These are phyloP conservation scores for Drusus annulatus DNA, from an alignment of 1,140 invertebrate species.

Conservation along the genomic window DNA sequence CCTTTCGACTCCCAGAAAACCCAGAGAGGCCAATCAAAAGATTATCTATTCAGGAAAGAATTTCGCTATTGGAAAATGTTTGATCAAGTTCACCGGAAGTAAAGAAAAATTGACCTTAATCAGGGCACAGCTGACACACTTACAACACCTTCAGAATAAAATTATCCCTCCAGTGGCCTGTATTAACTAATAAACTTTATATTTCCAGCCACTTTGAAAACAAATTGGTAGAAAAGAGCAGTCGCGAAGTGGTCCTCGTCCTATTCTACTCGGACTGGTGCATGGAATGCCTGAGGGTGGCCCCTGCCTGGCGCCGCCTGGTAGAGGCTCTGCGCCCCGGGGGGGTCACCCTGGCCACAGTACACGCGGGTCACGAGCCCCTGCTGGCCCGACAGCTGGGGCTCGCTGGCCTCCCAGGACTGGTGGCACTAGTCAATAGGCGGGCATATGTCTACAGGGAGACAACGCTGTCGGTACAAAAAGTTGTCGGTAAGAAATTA, in stretches of 20 bases:
- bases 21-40: no score
- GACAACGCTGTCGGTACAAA: conserved; percentile 81
- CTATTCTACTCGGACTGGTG: conserved; percentile 96
- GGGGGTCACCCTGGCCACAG: conserved; percentile 81
- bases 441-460: conserved; percentile 87
- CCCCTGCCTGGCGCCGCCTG: conserved; percentile 85
- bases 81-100: no score
- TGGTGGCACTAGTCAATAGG: conserved; percentile 88
- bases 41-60: no score
- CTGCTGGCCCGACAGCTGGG: conserved; percentile 83
- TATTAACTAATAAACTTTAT: no score
- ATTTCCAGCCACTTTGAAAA: conserved; percentile 87
- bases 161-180: no score
- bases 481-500: conserved; percentile 77
- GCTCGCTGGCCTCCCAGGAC: conserved; percentile 84
- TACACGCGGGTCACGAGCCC: conserved; percentile 88
- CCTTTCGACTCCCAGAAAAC: no score
- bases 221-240: conserved; percentile 86
- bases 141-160: no score
- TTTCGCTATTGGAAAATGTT: no score
- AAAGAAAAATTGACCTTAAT: no score
- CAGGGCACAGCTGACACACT: no score
- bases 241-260: conserved; percentile 84
- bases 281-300: conserved; percentile 89
- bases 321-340: conserved; percentile 88